A percentile compares a stretch with the other conserved stretches of the same genome.
Conservation (phyloP, 2,888 invertebrate genomes). For the Octonoba sinensis region DNA sequence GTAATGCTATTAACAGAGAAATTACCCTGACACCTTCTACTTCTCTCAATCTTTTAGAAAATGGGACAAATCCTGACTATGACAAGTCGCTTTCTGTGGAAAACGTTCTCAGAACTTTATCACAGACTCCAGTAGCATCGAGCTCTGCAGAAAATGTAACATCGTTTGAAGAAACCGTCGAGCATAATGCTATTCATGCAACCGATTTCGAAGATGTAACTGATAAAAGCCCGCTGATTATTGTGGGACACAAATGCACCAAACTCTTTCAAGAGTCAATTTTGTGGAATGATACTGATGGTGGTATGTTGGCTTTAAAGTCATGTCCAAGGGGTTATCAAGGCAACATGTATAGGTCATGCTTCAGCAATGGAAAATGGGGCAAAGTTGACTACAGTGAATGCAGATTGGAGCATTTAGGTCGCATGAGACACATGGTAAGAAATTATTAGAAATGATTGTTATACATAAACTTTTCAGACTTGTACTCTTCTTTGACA, state of each 20-base stretch:
- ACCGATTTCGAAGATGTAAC: conserved; percentile 14
- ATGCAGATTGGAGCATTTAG: conserved; percentile 66
- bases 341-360: conserved; percentile 67
- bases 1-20: no score
- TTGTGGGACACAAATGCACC: conserved; percentile 58
- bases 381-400: conserved; percentile 66
- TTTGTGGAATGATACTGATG: conserved; percentile 66
- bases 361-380: conserved; percentile 67
- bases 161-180: conserved; percentile 17
- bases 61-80: no score
- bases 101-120: neutral
- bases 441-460: neutral
- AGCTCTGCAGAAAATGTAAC: conserved; percentile 13
- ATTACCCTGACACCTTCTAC: no score
- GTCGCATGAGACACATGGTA: conserved; percentile 67
- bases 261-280: conserved; percentile 57
- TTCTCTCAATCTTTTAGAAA: no score
- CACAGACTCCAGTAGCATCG: neutral
- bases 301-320: conserved; percentile 66
- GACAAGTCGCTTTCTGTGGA: neutral
- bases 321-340: conserved; percentile 66
- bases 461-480: no score
- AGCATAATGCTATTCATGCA: conserved; percentile 38
- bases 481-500: no score
- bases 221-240: conserved; percentile 24